A percentile compares a stretch with the other conserved stretches of the same genome.
Conservation (phyloP, 1,140 invertebrate genomes). For the Neodiprion lecontei region DNA sequence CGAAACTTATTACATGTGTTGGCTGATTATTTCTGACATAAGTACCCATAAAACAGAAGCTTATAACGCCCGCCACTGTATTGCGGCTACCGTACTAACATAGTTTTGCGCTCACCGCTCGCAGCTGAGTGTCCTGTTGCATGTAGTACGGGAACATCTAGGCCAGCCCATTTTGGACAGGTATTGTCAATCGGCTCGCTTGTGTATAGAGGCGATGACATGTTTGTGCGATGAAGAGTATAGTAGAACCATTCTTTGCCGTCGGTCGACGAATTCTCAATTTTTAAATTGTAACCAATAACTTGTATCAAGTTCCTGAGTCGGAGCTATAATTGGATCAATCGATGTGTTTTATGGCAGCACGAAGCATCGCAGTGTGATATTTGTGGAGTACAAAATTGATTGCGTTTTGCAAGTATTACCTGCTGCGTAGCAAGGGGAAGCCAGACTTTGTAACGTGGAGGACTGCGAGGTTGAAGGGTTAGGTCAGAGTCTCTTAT, state of each 20-base stretch:
- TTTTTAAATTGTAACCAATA: slow-evolving; percentile 66
- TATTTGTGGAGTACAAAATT: no score
- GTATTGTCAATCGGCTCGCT: slow-evolving; percentile 78
- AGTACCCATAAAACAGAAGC: no score
- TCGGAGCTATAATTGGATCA: slow-evolving; percentile 63
- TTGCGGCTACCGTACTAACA: slow-evolving; percentile 10
- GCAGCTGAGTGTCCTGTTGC: slow-evolving; percentile 55
- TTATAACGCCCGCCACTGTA: neutral
- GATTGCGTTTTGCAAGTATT: neutral
- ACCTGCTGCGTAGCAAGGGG: slow-evolving; percentile 58
- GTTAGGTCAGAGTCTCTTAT: slow-evolving; percentile 28
- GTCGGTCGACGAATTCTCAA: slow-evolving; percentile 50
- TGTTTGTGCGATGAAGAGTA: slow-evolving; percentile 79
- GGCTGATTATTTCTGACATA: no score
- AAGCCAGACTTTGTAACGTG: slow-evolving; percentile 57
- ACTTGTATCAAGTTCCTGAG: slow-evolving; percentile 77
- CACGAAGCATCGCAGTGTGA: neutral
- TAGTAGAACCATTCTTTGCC: slow-evolving; percentile 72
- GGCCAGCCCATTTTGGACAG: slow-evolving; percentile 77
- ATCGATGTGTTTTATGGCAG: neutral
- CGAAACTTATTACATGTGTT: neutral
- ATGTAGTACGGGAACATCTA: slow-evolving; percentile 57
- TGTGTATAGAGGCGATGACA: slow-evolving; percentile 86
- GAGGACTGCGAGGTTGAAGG: slow-evolving; percentile 51
- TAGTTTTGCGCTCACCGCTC: slow-evolving; percentile 46